Conservation (phyloP, 2,797 vertebrate species). For the Neopelma chrysocephalum region DNA sequence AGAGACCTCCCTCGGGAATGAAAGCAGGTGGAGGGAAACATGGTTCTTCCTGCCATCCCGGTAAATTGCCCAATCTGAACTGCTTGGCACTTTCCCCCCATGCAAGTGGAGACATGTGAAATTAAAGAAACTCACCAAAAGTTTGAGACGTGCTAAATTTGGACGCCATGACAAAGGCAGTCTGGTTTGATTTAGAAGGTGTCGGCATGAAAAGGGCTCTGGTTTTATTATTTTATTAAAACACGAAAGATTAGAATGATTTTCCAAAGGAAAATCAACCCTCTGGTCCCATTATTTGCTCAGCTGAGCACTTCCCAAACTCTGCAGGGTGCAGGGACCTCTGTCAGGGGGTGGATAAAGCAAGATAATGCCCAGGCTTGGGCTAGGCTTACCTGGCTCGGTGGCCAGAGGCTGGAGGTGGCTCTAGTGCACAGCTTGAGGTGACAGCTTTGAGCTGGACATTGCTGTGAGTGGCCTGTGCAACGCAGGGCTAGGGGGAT, state of each 20-base stretch:
- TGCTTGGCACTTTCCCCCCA: accelerated
- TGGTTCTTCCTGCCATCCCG: neutral
- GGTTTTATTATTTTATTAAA: conserved; percentile 59
- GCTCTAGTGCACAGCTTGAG: accelerated
- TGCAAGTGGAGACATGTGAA: neutral
- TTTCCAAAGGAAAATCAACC: conserved; percentile 52
- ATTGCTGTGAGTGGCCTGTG: neutral
- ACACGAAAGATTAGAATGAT: conserved; percentile 39
- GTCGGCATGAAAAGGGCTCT: neutral
- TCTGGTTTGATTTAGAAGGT: conserved; percentile 64
- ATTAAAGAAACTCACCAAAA: conserved; percentile 32
- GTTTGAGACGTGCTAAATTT: conserved; percentile 51
- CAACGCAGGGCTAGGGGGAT: neutral
- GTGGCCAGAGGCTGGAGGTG: neutral
- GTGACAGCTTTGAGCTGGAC: neutral
- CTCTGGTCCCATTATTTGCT: conserved; percentile 42
- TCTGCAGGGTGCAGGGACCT: neutral
- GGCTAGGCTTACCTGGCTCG: neutral
- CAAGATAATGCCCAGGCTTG: neutral
- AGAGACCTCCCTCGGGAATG: neutral
- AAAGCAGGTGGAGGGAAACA: conserved; percentile 29
- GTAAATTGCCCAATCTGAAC: neutral
- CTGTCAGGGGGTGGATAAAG: neutral
- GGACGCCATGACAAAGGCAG: conserved; percentile 40
- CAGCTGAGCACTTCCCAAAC: conserved; percentile 49